These are phyloP conservation scores for Botia kubotai DNA, from an alignment of 2,797 vertebrate species.

Conservation along the genomic window DNA sequence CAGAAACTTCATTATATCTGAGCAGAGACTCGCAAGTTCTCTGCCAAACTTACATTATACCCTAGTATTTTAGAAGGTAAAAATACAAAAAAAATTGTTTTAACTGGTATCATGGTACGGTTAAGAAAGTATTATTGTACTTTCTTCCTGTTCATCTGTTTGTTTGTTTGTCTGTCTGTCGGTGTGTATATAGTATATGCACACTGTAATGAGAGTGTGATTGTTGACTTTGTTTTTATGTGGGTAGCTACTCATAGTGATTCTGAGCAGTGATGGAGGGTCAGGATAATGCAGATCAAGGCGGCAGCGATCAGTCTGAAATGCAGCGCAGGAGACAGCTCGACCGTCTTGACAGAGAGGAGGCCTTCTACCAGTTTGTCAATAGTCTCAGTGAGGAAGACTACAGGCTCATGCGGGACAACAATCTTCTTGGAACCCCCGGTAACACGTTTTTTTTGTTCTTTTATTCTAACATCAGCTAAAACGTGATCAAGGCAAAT, in stretches of 20 bases:
- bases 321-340: constrained; percentile 92
- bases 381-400: constrained; percentile 98
- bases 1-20: constrained; percentile 15
- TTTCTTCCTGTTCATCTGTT: not conserved
- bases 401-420: constrained; percentile 98
- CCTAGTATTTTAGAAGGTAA: not conserved
- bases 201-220: not conserved
- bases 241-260: constrained; percentile 40
- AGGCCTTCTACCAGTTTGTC: constrained; percentile 99
- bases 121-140: too few relatives aligned
- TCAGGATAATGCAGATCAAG: constrained; percentile 91
- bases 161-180: not conserved
- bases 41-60: not conserved
- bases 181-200: not conserved
- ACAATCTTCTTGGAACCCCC: constrained; percentile 96
- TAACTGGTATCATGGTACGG: too few relatives aligned
- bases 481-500: too few relatives aligned
- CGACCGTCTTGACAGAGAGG: constrained; percentile 93
- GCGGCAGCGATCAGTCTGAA: constrained; percentile 88
- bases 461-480: not conserved
- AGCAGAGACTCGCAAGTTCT: not conserved
- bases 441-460: constrained; percentile 76
- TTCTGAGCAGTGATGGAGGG: constrained; percentile 83
- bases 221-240: not conserved
- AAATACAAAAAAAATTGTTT: not conserved